Percentiles rank a stretch among this genome's conserved stretches.
Conservation (phyloP, 2,797 vertebrate species). For the Luscinia megarhynchos region DNA sequence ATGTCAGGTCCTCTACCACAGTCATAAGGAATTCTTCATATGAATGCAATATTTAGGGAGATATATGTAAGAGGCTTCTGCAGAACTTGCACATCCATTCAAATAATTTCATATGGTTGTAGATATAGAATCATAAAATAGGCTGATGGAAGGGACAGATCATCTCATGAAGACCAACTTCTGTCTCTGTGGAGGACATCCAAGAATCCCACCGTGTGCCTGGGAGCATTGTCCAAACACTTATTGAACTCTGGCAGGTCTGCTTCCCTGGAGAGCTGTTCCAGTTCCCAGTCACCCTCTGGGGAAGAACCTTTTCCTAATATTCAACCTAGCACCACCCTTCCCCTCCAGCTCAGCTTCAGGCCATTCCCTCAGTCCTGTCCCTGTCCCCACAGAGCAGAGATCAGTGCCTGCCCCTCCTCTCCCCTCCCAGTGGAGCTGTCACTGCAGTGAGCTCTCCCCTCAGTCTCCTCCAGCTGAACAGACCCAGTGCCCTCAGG, state of each 20-base stretch:
- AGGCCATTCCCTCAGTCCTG: neutral
- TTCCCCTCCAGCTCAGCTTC: neutral
- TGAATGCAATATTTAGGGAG: neutral
- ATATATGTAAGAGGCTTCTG: neutral
- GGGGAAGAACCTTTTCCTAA: neutral
- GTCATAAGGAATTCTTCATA: neutral
- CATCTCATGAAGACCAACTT: neutral
- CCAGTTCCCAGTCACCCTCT: fast-evolving
- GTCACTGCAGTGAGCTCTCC: neutral
- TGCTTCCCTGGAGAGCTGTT: neutral
- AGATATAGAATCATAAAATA: neutral
- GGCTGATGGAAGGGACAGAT: neutral
- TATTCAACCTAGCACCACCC: too few relatives aligned
- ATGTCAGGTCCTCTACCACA: neutral
- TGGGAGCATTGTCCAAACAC: neutral
- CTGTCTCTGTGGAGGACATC: neutral
- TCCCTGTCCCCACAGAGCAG: neutral
- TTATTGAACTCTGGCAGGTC: neutral
- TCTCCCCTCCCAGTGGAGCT: fast-evolving
- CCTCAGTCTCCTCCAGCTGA: neutral
- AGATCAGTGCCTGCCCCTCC: neutral
- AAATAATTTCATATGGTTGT: neutral
- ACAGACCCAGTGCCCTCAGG: neutral
- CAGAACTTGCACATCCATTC: neutral
- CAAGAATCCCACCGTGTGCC: neutral